phyloP scores from a whole-genome alignment of 1,140 invertebrate genomes.

The Schmidtea mediterranea region DNA sequence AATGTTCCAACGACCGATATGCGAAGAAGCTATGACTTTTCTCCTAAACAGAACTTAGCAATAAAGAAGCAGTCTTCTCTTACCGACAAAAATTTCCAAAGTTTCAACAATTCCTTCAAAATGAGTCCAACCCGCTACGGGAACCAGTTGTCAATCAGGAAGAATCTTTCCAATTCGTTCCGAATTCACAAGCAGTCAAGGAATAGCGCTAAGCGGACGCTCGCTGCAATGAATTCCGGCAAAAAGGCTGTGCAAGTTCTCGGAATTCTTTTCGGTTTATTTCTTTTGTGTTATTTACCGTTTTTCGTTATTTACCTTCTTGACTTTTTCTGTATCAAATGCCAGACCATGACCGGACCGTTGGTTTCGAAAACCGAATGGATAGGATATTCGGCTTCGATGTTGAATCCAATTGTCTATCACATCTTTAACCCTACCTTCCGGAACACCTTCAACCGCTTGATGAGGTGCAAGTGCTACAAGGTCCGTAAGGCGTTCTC shows the following conservation, averaged over 20 bases:
- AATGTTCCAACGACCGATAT: too few relatives aligned
- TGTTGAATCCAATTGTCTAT: conserved; percentile 14
- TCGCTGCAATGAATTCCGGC: neutral
- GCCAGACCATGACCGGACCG: conserved; percentile 4
- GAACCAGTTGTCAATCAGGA: too few relatives aligned
- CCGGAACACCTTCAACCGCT: conserved; percentile 10
- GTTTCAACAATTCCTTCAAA: too few relatives aligned
- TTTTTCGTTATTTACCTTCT: conserved; percentile 13
- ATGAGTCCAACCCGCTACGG: too few relatives aligned
- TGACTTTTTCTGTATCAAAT: conserved; percentile 8
- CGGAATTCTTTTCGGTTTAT: conserved; percentile 13
- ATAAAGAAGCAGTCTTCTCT: too few relatives aligned
- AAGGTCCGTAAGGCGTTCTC: too few relatives aligned
- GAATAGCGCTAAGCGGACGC: neutral
- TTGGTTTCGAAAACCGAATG: conserved; percentile 7
- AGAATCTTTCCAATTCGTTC: too few relatives aligned
- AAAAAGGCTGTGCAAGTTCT: conserved; percentile 11
- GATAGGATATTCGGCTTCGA: conserved; percentile 13
- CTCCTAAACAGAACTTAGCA: too few relatives aligned
- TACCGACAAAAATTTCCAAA: too few relatives aligned
- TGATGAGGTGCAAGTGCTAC: conserved; percentile 9
- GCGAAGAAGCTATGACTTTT: too few relatives aligned
- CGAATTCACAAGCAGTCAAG: too few relatives aligned
- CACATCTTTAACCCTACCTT: conserved; percentile 13
- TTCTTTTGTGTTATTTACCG: conserved; percentile 12